A percentile compares a stretch with the other conserved stretches of the same genome.
Evolutionary conservation across 2,888 invertebrate species (phyloP).

Genomic region (Arge pagana): DNA sequence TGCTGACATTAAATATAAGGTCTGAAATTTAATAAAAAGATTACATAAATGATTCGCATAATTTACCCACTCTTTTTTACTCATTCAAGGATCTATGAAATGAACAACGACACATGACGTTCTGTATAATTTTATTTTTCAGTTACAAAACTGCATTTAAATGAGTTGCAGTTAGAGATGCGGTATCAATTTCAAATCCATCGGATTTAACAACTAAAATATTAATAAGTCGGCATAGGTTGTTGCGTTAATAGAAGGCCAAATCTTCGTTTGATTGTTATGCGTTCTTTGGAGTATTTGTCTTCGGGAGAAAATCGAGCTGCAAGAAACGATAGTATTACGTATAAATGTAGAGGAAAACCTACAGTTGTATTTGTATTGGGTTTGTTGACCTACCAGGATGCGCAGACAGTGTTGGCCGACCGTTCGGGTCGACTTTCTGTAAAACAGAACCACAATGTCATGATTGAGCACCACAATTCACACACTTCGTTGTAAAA

Average conservation of each 20-base stretch:
- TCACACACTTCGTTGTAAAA: too few relatives aligned
- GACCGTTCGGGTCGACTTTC: constrained; percentile 78
- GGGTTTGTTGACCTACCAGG: constrained; percentile 64
- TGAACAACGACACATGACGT: not conserved
- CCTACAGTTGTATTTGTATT: not conserved
- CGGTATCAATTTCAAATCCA: too few relatives aligned
- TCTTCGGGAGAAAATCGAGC: constrained; percentile 96
- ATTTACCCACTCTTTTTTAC: not conserved
- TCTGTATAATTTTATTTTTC: not conserved
- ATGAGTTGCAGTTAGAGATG: too few relatives aligned
- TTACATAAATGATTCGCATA: not conserved
- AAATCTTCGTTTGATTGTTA: constrained; percentile 88
- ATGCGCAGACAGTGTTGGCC: constrained; percentile 87
- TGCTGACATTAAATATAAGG: constrained; percentile 14
- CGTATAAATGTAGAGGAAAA: not conserved
- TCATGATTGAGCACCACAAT: too few relatives aligned
- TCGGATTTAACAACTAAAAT: not conserved
- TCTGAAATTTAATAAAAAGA: constrained; percentile 17
- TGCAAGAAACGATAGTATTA: constrained; percentile 50
- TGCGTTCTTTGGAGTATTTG: constrained; percentile 86
- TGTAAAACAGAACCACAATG: constrained; percentile 60
- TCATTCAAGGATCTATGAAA: not conserved
- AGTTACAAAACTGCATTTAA: not conserved
- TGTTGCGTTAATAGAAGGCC: constrained; percentile 84
- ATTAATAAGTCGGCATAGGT: constrained; percentile 70